Conservation (phyloP, 2,113 vertebrate genomes). For the Cinclus cinclus region DNA sequence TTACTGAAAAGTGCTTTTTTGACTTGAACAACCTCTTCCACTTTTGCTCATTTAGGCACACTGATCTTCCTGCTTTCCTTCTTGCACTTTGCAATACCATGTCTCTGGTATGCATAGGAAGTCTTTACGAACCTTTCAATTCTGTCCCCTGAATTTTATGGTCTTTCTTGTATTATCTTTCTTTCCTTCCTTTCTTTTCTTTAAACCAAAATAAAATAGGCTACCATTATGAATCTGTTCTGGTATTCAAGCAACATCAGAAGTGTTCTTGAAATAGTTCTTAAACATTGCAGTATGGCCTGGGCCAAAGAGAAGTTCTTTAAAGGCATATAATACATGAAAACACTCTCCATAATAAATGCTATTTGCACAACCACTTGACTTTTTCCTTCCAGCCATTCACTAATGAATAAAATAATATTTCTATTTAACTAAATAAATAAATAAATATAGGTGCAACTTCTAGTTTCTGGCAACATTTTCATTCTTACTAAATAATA, state of each 20-base stretch:
- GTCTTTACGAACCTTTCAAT: background rate
- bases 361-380: background rate
- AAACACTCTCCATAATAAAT: background rate
- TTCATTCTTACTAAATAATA: background rate
- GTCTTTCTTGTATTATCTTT: background rate
- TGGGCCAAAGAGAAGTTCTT: constrained; percentile 4
- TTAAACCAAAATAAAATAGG: background rate
- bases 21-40: background rate
- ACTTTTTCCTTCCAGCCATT: constrained; percentile 35
- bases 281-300: background rate
- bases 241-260: background rate
- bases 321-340: background rate
- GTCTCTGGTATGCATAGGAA: background rate
- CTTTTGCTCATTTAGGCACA: background rate
- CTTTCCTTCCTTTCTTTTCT: background rate
- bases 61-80: background rate
- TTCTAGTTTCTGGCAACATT: background rate
- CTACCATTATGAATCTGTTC: background rate
- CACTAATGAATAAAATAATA: constrained; percentile 40
- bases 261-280: background rate
- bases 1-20: background rate
- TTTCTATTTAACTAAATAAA: constrained; percentile 44
- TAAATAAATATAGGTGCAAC: background rate
- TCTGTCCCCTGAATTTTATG: background rate
- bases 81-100: background rate